A percentile compares a stretch with the other conserved stretches of the same genome.
Conservation (phyloP, 2,113 vertebrate species). For the Gnathonemus longibarbis region DNA sequence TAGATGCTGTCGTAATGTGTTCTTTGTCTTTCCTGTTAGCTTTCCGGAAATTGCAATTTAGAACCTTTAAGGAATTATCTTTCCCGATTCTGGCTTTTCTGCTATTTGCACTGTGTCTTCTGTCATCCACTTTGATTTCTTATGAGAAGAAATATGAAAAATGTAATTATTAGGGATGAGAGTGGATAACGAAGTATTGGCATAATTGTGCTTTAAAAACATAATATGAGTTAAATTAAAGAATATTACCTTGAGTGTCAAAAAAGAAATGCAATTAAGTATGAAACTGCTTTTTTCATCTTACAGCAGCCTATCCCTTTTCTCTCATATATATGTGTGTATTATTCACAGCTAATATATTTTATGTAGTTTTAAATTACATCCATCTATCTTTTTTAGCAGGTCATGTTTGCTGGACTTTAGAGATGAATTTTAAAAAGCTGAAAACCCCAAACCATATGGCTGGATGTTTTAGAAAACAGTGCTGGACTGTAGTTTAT, state of each 20-base stretch:
- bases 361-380: constrained; percentile 49
- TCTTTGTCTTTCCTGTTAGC: background rate
- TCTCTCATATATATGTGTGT: constrained; percentile 29
- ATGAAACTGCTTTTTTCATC: background rate
- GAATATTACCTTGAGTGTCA: background rate
- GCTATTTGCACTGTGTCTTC: background rate
- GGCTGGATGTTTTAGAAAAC: constrained; percentile 51
- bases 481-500: constrained; percentile 27
- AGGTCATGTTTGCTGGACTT: constrained; percentile 45
- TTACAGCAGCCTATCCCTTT: background rate
- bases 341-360: constrained; percentile 58
- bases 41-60: background rate
- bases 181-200: background rate
- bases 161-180: background rate
- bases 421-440: constrained; percentile 43
- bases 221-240: background rate
- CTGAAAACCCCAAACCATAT: constrained; percentile 35
- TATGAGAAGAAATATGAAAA: background rate
- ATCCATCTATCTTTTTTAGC: constrained; percentile 58
- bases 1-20: background rate
- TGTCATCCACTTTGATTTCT: background rate
- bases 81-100: background rate
- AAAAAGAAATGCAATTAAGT: background rate
- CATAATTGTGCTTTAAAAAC: background rate
- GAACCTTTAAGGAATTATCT: background rate